These are phyloP conservation scores for Chaenodraco wilsoni DNA, from an alignment of 2,797 vertebrate genomes.

Conservation along the genomic window DNA sequence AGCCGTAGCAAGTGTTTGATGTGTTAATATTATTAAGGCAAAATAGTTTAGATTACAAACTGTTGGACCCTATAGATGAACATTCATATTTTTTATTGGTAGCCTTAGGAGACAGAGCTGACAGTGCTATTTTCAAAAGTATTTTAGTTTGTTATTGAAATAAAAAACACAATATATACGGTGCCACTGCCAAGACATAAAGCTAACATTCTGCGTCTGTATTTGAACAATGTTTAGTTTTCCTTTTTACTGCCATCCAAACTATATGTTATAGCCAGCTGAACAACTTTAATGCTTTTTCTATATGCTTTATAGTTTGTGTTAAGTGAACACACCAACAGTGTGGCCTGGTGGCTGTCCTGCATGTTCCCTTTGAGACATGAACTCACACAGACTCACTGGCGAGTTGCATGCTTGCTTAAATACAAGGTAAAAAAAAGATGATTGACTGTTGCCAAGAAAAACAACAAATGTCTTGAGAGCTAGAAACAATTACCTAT, in stretches of 20 bases:
- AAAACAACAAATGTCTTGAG: slow-evolving; percentile 76
- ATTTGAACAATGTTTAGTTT: slow-evolving; percentile 38
- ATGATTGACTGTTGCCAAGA: slow-evolving; percentile 79
- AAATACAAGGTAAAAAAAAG: slow-evolving; percentile 56
- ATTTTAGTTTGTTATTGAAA: slow-evolving; percentile 31
- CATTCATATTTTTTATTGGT: slow-evolving; percentile 20
- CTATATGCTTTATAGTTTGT: slow-evolving; percentile 50
- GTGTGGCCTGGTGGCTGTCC: slow-evolving; percentile 39
- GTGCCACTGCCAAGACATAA: slow-evolving; percentile 17
- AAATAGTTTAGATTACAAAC: slow-evolving; percentile 28
- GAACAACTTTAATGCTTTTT: slow-evolving; percentile 31
- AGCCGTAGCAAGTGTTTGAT: slow-evolving; percentile 12
- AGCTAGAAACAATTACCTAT: slow-evolving; percentile 81
- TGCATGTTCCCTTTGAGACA: slow-evolving; percentile 49
- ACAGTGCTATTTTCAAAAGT: slow-evolving; percentile 22
- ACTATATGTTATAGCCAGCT: slow-evolving; percentile 22
- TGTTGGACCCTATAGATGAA: slow-evolving; percentile 20
- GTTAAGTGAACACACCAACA: slow-evolving; percentile 54
- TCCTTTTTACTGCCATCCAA: slow-evolving; percentile 29
- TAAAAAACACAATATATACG: slow-evolving; percentile 6
- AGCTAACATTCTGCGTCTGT: slow-evolving; percentile 10
- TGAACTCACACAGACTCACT: slow-evolving; percentile 65
- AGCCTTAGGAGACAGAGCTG: slow-evolving; percentile 20
- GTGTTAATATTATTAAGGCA: slow-evolving; percentile 11
- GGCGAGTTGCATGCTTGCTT: slow-evolving; percentile 64